phyloP scores from a whole-genome alignment of 53 echinoderm and acorn worm species.

The Paracentrotus lividus region DNA sequence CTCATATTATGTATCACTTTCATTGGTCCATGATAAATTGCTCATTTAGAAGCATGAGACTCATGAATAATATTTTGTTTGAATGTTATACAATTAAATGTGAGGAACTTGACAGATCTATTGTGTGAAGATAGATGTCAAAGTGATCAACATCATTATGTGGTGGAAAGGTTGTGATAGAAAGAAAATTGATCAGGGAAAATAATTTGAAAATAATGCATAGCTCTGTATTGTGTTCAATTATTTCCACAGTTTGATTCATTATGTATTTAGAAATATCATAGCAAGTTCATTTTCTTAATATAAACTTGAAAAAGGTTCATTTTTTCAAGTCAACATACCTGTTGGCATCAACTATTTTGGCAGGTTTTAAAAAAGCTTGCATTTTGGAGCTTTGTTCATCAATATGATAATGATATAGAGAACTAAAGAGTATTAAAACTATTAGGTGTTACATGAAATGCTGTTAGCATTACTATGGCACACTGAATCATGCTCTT shows the following conservation, averaged over 20 bases:
- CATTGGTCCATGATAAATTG: not conserved
- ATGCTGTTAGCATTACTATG: too few relatives aligned
- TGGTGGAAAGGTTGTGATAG: conserved; percentile 21
- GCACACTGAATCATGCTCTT: not conserved
- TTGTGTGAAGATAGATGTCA: conserved; percentile 13
- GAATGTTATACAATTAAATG: not conserved
- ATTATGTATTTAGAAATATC: too few relatives aligned
- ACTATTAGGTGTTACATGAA: not conserved
- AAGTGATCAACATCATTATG: not conserved
- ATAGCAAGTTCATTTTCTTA: too few relatives aligned
- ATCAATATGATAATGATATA: not conserved
- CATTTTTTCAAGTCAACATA: not conserved
- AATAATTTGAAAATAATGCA: not conserved
- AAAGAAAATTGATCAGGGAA: not conserved
- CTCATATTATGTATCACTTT: conserved; percentile 18
- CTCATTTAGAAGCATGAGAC: not conserved
- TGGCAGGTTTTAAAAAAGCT: not conserved
- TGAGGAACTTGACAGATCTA: not conserved
- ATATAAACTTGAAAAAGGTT: not conserved
- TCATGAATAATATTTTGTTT: conserved; percentile 13
- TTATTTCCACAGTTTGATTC: too few relatives aligned
- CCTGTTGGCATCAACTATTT: too few relatives aligned
- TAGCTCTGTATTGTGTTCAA: too few relatives aligned
- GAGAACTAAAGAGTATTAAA: not conserved
- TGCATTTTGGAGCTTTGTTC: not conserved